Base-by-base conservation (phyloP, 2,113 vertebrate genomes). In the Rhea americana region DNA sequence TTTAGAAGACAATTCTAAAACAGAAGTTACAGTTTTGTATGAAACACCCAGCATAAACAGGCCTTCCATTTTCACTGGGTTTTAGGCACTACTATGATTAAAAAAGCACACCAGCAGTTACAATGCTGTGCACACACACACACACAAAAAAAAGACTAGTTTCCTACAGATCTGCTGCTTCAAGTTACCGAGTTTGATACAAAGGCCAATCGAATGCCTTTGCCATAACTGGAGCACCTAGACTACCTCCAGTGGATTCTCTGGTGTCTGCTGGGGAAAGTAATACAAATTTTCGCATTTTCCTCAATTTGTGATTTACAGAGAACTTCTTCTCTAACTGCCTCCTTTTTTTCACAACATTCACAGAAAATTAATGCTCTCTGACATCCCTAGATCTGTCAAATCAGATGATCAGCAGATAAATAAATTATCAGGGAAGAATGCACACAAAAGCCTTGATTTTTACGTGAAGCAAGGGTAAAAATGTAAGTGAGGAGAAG, bases 381-480 rank as follows among this genome's bases (percentile, higher is more conserved):
- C 70, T 62, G 83, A 77, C 32, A 62, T 62, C 9, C 30, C 56
- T 55, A 86, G 74, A 86, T 80, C 55, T 50, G 20, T 30, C 55
- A 90, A 63, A 85, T 80, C 14, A 83, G 59, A 50, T 32, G 41
- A 81, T 55, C 66, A 74, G 28, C 9, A 56, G 16, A 68, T 21
- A 67, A 5, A 56, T 76, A 20, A 66, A 58, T 66, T 58, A 70
- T 71, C 41, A 37, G 63, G 70, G 59, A 66, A 11, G 24, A 10
- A 39, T 43, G 14, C 4, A 65, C 16, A 45, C n/a, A 86, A 53
- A 22, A 71, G 18, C 21, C 8, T 37, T 58, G 45, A 66, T 43
- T 80, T 51, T 28, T 62, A 39, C 4, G 39, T 9, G 56, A 85
- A 26, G 45, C 0, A 0, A 74, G 13, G 20, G 86, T 0, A 1